Base-by-base conservation (phyloP, 2,113 vertebrate genomes). In the Dendropsophus ebraccatus region DNA sequence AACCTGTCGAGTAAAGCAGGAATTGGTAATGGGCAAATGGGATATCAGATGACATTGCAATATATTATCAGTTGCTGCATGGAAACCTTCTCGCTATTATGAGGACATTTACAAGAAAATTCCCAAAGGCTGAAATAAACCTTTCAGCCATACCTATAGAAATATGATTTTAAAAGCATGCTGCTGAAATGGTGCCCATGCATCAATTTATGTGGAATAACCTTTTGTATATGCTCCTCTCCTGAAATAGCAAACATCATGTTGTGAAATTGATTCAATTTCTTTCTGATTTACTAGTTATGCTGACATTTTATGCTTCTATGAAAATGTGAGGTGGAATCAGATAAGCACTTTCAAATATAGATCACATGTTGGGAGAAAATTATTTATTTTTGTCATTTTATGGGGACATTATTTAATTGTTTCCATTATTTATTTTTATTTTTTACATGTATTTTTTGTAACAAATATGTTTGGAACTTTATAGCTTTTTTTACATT, bases 181-280 rank as follows among this genome's bases (percentile, higher is more conserved):
- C 65, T 23, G 77, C 50, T 86, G 84, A 86, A 80, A 86, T 80
- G 62, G 35, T 86, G 76, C 62, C 76, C 76, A 81, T 81, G 76
- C 84, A 86, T 86, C 84, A 81, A 81, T 81, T 86, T 86, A 86
- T 86, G 19, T 67, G 65, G 25, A 86, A 80, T 86, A 86, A 60
- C 50, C 62, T 80, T 80, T 80, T 78, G 76, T 80, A 35, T 54
- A 73, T 73, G 47, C 76, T 86, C 32, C 69, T 60, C 76, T 72
- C 19, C 16, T 86, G 65, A 23, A 58, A 86, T 72, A 72, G 76
- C 50, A 86, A 86, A 79, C 65, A 86, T 52, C 84, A 75, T 85
- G 75, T 35, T 72, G 75, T 73, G 50, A 81, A 81, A 81, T 73
- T 50, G 76, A 72, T 80, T 81, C 76, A 72, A 67, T 81, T 19